Evolutionary conservation across 2,113 vertebrate genomes (phyloP).

Genomic region (Leptosomus discolor): DNA sequence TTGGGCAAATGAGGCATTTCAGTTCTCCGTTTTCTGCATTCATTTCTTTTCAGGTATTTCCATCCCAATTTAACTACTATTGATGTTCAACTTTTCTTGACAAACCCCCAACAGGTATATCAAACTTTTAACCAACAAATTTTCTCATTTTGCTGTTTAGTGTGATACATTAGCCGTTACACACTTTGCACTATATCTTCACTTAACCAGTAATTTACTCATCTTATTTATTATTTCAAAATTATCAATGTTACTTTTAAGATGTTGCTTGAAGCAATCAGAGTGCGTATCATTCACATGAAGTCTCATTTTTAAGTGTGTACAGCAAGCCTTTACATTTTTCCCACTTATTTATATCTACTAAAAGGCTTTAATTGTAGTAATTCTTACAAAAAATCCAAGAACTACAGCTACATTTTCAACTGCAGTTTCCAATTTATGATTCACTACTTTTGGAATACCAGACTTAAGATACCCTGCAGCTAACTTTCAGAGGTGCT

Average conservation of each 20-base stretch:
- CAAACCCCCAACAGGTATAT: not conserved
- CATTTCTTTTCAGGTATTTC: not conserved
- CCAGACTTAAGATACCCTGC: not conserved
- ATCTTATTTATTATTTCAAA: not conserved
- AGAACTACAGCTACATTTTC: not conserved
- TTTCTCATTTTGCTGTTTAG: not conserved
- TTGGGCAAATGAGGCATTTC: not conserved
- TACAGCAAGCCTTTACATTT: slow-evolving; percentile 9
- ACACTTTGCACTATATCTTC: not conserved
- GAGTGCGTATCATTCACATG: not conserved
- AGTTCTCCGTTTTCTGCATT: not conserved
- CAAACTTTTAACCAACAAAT: not conserved
- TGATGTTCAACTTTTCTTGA: not conserved
- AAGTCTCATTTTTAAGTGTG: not conserved
- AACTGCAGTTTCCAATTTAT: slow-evolving; percentile 17
- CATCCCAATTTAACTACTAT: not conserved
- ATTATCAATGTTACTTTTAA: not conserved
- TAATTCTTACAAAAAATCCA: slow-evolving; percentile 32
- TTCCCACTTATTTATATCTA: slow-evolving; percentile 3
- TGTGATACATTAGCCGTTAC: not conserved
- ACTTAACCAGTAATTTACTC: not conserved
- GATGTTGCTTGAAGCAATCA: slow-evolving; percentile 13
- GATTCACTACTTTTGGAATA: not conserved
- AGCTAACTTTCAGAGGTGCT: slow-evolving; percentile 19
- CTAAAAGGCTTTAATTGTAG: not conserved